Conservation (phyloP, 2,888 invertebrate species). For the Anaspis maculata region DNA sequence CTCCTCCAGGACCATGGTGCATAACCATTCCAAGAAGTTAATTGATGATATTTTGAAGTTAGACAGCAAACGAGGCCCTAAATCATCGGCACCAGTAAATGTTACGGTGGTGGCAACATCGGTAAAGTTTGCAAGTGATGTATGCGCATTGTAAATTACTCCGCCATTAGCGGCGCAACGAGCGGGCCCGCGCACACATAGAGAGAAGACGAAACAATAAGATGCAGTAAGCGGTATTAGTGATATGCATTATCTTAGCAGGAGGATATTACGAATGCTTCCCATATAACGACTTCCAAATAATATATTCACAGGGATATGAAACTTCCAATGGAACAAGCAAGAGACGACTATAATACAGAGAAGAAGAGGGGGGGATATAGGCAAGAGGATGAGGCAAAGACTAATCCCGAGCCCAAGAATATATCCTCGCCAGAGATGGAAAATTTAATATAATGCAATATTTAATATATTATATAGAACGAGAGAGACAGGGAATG, state of each 20-base stretch:
- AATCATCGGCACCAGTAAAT: constrained; percentile 25
- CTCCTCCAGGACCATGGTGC: no score
- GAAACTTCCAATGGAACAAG: no score
- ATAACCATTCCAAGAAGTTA: no score
- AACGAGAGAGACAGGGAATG: constrained; percentile 25
- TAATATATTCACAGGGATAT: no score
- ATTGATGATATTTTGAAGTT: constrained; percentile 29
- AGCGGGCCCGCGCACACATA: no score
- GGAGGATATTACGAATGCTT: constrained; percentile 29
- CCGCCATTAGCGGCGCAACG: constrained; percentile 19
- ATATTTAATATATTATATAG: constrained; percentile 43
- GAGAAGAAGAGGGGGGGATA: no score
- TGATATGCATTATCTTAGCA: constrained; percentile 21
- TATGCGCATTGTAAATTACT: constrained; percentile 34
- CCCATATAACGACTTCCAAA: constrained; percentile 22
- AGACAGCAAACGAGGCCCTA: constrained; percentile 26
- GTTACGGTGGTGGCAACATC: constrained; percentile 28
- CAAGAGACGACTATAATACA: no score
- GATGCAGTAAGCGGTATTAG: constrained; percentile 26
- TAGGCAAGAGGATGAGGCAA: no score
- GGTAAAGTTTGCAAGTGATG: constrained; percentile 33
- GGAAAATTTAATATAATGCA: constrained; percentile 27
- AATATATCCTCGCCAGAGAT: no score
- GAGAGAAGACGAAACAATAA: constrained; percentile 27
- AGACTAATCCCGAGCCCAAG: no score